Evolutionary conservation across 1,140 invertebrate species (phyloP).

Genomic region (Drosophila kepulauana): DNA sequence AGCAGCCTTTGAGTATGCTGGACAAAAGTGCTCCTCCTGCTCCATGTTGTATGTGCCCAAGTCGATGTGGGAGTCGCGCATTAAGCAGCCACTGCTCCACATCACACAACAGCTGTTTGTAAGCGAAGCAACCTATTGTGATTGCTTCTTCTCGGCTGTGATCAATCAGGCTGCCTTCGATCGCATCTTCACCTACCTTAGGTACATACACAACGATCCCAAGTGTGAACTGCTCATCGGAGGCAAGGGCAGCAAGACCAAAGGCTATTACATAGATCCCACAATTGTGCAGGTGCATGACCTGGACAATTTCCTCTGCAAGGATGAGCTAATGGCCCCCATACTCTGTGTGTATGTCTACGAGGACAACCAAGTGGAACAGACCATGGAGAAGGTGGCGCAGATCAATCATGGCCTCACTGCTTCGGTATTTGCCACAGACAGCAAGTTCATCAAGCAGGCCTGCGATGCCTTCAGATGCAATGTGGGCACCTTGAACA

Average conservation of each 20-base stretch:
- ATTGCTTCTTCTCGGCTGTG: conserved; percentile 96
- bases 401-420: conserved; percentile 96
- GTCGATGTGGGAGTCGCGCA: conserved; percentile 90
- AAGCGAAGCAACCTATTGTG: conserved; percentile 93
- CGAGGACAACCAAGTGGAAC: conserved; percentile 90
- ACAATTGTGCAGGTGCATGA: conserved; percentile 95
- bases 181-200: conserved; percentile 94
- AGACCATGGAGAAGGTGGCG: conserved; percentile 87
- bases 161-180: conserved; percentile 97
- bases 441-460: conserved; percentile 91
- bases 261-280: conserved; percentile 98
- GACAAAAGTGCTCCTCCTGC: conserved; percentile 99
- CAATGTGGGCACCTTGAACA: conserved; percentile 98
- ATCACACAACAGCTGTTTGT: conserved; percentile 88
- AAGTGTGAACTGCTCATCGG: conserved; percentile 94
- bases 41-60: conserved; percentile 97
- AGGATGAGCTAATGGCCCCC: conserved; percentile 98
- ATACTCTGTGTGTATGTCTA: conserved; percentile 97
- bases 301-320: conserved; percentile 95
- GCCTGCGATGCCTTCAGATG: conserved; percentile 92
- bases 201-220: conserved; percentile 92
- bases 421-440: conserved; percentile 96
- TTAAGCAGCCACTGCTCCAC: conserved; percentile 79
- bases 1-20: conserved; percentile 97
- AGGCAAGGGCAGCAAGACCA: conserved; percentile 93